Percentiles rank a stretch among this genome's conserved stretches.
Evolutionary conservation across 2,113 vertebrate genomes (phyloP).

Genomic region (Zapornia atra): DNA sequence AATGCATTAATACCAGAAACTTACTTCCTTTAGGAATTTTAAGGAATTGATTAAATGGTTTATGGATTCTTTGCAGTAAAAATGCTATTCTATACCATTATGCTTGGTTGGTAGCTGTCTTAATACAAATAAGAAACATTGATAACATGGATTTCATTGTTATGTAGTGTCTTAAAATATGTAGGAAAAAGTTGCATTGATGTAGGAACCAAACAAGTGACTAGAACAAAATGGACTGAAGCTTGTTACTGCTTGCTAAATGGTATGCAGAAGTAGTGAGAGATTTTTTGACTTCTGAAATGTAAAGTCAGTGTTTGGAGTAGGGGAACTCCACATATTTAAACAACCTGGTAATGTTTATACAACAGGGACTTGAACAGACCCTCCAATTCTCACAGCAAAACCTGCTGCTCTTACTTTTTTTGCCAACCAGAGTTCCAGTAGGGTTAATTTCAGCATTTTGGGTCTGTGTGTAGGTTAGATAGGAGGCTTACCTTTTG

Average conservation of each 20-base stretch:
- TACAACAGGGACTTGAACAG: background rate
- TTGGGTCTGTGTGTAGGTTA: background rate
- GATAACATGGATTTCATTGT: fast-evolving
- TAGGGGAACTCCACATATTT: background rate
- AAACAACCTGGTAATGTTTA: background rate
- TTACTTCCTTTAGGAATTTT: background rate
- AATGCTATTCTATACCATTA: background rate
- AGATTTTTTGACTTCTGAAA: background rate
- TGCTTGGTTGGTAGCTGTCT: background rate
- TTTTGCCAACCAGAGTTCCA: background rate
- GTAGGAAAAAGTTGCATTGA: background rate
- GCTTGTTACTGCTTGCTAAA: background rate
- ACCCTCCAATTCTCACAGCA: background rate
- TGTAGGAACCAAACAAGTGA: background rate
- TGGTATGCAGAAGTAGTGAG: background rate
- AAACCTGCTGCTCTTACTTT: background rate
- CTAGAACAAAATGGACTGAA: background rate
- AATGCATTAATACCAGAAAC: background rate
- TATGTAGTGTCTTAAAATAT: background rate
- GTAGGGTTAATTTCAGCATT: background rate
- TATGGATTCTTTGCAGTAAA: background rate
- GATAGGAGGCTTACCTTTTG: background rate
- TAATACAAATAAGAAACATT: background rate
- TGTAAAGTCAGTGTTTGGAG: background rate
- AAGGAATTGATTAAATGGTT: background rate